phyloP scores from a whole-genome alignment of 2,113 vertebrate species.

The Melanotaenia duboulayi region DNA sequence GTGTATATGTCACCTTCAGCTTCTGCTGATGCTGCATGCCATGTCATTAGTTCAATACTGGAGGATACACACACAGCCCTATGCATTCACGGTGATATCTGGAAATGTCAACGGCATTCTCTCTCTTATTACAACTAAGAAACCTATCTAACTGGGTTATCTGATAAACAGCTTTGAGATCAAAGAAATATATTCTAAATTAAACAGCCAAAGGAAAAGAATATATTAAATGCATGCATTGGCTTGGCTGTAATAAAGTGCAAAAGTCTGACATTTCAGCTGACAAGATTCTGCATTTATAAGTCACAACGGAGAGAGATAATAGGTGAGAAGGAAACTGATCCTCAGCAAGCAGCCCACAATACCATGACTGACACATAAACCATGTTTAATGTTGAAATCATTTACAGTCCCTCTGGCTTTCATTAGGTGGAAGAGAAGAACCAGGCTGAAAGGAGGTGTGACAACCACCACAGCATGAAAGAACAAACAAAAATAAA shows the following conservation, averaged over 20 bases:
- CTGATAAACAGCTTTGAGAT: no score
- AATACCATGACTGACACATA: constrained; percentile 31
- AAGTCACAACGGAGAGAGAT: constrained; percentile 33
- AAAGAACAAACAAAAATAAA: neutral
- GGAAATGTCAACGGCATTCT: no score
- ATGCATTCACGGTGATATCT: no score
- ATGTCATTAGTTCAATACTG: no score
- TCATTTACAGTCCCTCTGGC: constrained; percentile 40
- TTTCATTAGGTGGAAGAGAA: constrained; percentile 37
- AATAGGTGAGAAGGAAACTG: constrained; percentile 9
- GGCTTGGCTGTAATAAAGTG: neutral
- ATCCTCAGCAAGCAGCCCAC: constrained; percentile 22
- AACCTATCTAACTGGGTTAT: no score
- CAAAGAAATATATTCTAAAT: no score
- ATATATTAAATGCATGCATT: neutral
- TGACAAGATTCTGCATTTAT: constrained; percentile 1
- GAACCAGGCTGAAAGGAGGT: neutral
- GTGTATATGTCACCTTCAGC: no score
- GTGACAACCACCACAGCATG: neutral
- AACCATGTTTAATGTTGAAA: constrained; percentile 50
- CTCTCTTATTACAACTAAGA: no score
- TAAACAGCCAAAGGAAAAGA: neutral
- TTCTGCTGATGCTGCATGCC: no score
- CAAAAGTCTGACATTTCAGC: constrained; percentile 9
- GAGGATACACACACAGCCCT: no score